Evolutionary conservation across 2,888 invertebrate genomes (phyloP).

Genomic region (Heliothis peltigera): DNA sequence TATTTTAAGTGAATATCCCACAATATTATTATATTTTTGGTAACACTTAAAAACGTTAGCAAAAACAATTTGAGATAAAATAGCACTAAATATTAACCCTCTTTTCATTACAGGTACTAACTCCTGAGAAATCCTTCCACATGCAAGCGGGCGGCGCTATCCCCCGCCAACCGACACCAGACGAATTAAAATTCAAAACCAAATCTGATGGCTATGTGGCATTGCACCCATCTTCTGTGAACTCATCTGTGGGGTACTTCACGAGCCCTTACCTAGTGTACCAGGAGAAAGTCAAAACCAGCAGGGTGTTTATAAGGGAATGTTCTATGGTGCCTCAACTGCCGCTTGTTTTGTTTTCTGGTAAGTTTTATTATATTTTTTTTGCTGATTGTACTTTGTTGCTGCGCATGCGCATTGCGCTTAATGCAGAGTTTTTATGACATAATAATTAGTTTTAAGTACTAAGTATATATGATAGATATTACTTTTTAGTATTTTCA

Average conservation of each 20-base stretch:
- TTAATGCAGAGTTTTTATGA: no score
- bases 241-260: constrained; percentile 91
- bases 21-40: no score
- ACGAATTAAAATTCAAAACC: constrained; percentile 93
- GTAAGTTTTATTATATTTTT: constrained; percentile 63
- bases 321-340: constrained; percentile 95
- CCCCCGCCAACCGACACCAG: constrained; percentile 92
- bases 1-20: no score
- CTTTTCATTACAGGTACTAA: constrained; percentile 87
- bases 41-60: no score
- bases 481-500: no score
- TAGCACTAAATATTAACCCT: not conserved
- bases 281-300: constrained; percentile 95
- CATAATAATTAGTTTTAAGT: no score
- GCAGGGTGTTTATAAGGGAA: constrained; percentile 94
- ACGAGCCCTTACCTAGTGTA: constrained; percentile 94
- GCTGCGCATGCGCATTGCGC: no score
- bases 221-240: constrained; percentile 94
- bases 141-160: constrained; percentile 93
- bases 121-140: constrained; percentile 94
- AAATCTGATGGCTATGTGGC: constrained; percentile 93
- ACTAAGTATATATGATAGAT: no score
- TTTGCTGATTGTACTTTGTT: no score
- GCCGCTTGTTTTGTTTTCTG: constrained; percentile 92
- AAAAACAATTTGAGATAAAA: no score